Evolutionary conservation across 2,113 vertebrate species (phyloP).

Genomic region (Boulengeromyrus knoepffleri): DNA sequence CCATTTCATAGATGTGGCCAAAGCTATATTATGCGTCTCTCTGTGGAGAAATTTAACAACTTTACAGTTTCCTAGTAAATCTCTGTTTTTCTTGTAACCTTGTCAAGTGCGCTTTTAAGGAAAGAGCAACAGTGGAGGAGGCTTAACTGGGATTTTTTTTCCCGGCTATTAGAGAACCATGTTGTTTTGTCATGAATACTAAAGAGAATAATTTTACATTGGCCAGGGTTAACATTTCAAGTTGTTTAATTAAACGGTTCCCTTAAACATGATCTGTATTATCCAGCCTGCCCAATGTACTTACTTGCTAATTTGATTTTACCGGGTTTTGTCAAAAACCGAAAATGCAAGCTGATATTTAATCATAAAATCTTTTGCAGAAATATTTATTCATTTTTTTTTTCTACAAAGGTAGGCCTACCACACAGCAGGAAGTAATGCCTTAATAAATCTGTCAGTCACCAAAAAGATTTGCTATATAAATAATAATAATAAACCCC

Average conservation of each 20-base stretch:
- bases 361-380: neutral
- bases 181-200: neutral
- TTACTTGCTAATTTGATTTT: neutral
- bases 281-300: neutral
- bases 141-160: neutral
- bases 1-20: neutral
- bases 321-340: neutral
- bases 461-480: neutral
- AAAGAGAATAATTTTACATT: neutral
- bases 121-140: neutral
- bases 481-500: neutral
- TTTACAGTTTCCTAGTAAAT: constrained; percentile 15
- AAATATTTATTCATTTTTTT: neutral
- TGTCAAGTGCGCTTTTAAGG: neutral
- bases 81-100: constrained; percentile 10
- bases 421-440: neutral
- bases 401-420: neutral
- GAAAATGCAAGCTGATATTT: neutral
- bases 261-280: neutral
- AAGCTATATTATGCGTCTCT: neutral
- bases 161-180: no score
- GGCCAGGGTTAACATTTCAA: neutral
- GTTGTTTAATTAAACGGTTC: neutral
- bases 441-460: neutral
- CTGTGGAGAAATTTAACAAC: constrained; percentile 13